phyloP scores from a whole-genome alignment of 1,140 invertebrate species.

The Drosophila repleta region DNA sequence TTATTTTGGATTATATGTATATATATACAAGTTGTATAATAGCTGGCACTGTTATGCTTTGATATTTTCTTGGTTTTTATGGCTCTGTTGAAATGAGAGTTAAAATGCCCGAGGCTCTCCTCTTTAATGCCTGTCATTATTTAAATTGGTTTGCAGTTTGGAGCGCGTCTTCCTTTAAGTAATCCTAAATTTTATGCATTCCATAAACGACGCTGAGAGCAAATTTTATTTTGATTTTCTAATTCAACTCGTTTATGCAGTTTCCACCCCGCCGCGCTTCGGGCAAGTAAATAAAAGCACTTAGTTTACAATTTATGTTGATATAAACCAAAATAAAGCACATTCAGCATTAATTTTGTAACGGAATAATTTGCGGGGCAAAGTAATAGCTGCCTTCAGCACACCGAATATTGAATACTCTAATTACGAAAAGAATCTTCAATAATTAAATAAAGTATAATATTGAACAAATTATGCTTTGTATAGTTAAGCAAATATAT shows the following conservation, averaged over 20 bases:
- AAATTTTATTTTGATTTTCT: constrained; percentile 54
- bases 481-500: no score
- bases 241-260: constrained; percentile 46
- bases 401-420: neutral
- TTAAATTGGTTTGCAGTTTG: constrained; percentile 24
- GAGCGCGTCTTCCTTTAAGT: constrained; percentile 23
- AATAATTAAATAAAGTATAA: no score
- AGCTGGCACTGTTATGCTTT: constrained; percentile 20
- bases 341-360: neutral
- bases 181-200: constrained; percentile 27
- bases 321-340: constrained; percentile 1
- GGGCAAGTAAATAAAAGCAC: neutral
- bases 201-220: constrained; percentile 26
- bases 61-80: constrained; percentile 47
- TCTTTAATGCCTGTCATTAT: constrained; percentile 42
- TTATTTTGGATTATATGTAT: constrained; percentile 1
- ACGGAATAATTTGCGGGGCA: neutral
- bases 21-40: constrained; percentile 5
- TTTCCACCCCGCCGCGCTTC: neutral
- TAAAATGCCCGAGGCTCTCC: constrained; percentile 33
- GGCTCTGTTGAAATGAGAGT: constrained; percentile 50
- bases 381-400: neutral
- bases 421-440: no score
- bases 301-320: constrained; percentile 18
- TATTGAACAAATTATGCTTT: no score